Conservation (phyloP, 2,113 vertebrate species). For the Hylia prasina region DNA sequence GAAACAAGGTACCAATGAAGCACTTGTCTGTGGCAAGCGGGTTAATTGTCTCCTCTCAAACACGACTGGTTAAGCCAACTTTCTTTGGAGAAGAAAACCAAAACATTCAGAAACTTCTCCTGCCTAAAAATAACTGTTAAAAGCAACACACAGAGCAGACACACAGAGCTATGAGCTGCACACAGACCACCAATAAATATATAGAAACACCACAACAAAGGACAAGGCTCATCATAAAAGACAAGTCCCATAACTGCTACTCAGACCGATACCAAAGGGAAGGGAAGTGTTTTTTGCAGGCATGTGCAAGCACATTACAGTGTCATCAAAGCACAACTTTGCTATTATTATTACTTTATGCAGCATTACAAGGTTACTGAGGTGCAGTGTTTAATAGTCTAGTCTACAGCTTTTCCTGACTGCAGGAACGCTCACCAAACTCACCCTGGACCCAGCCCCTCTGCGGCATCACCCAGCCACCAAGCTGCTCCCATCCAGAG, state of each 20-base stretch:
- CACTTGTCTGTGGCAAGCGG: background rate
- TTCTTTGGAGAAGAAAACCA: conserved; percentile 11
- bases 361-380: conserved; percentile 93
- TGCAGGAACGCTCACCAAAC: conserved; percentile 76
- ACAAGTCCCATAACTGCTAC: conserved; percentile 74
- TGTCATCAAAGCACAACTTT: conserved; percentile 81
- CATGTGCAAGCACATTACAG: conserved; percentile 81
- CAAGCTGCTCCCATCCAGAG: background rate
- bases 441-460: background rate
- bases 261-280: conserved; percentile 74
- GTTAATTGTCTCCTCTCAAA: background rate
- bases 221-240: conserved; percentile 58
- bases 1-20: conserved; percentile 40
- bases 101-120: background rate
- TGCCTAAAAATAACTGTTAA: background rate
- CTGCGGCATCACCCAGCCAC: background rate
- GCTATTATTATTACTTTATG: conserved; percentile 85
- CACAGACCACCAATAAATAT: conserved; percentile 65
- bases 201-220: conserved; percentile 52
- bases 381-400: conserved; percentile 85
- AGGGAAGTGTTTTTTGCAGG: conserved; percentile 75
- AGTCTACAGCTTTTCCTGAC: conserved; percentile 64
- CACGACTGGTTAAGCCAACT: conserved; percentile 20
- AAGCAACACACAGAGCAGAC: conserved; percentile 51
- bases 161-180: conserved; percentile 39